Percentiles rank a stretch among this genome's conserved stretches.
phyloP scores from a whole-genome alignment of 2,888 invertebrate species.

The Halictus ligatus region DNA sequence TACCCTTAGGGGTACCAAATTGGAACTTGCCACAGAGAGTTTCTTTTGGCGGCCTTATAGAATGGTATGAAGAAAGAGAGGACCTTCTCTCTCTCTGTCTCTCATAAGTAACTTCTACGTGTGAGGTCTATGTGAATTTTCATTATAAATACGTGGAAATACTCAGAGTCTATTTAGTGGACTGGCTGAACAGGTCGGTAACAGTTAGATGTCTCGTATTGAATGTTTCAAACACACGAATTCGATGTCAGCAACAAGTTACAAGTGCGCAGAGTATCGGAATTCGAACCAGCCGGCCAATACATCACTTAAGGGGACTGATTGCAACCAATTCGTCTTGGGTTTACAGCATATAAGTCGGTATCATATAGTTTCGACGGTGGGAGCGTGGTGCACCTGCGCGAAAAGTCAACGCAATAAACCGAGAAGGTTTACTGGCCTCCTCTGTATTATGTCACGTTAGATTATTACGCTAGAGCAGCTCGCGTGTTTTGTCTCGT shows the following conservation, averaged over 20 bases:
- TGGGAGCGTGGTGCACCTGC: not conserved
- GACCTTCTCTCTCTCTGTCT: too few relatives aligned
- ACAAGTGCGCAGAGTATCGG: not conserved
- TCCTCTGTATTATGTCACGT: not conserved
- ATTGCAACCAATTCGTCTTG: conserved; percentile 13
- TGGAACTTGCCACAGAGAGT: too few relatives aligned
- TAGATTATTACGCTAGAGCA: not conserved
- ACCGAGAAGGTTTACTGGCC: not conserved
- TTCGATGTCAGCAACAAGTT: conserved; percentile 10
- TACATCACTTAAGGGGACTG: conserved; percentile 2
- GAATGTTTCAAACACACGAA: not conserved
- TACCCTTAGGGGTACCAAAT: too few relatives aligned
- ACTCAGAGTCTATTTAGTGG: not conserved
- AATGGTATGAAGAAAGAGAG: too few relatives aligned
- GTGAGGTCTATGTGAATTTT: too few relatives aligned
- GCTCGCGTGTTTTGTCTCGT: not conserved
- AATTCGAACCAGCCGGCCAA: not conserved
- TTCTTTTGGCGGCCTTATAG: too few relatives aligned
- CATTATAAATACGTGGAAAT: not conserved
- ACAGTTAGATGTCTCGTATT: not conserved
- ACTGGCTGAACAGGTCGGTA: not conserved
- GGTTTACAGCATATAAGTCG: not conserved
- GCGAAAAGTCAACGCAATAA: not conserved
- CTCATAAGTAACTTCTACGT: too few relatives aligned
- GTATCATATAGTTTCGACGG: not conserved